Evolutionary conservation across 2,888 invertebrate species (phyloP), one percentile per base, ranked within the genome.

Genomic region (Temnothorax unifasciatus): DNA sequence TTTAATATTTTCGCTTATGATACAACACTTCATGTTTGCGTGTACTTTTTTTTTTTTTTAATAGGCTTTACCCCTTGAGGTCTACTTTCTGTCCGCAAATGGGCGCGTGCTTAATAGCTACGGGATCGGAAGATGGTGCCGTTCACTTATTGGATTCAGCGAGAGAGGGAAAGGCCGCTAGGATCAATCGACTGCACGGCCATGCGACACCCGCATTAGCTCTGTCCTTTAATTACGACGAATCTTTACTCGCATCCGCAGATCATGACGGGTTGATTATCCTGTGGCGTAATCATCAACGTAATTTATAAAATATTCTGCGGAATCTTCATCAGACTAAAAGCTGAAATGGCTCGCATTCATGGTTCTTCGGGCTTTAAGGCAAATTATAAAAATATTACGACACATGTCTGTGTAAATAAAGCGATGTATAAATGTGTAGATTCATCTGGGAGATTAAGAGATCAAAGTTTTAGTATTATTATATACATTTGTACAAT

Each of bases 151-250:
- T 95, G n/a, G 94, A 95, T 85, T 92, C 93, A n/a, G 87, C 93
- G 29, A 93, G 95, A 83, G 95, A 96, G 85, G 95, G 94, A 21
- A 95, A 94, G 84, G 93, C 94, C 47, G 94, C 94, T 34, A 95
- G 96, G 91, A 96, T 97, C 18, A 96, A 96, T 94, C 96, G 96
- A 92, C 95, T 97, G 18, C 96, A 96, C 95, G 97, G 98, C 9
- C 98, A 98, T 95, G 97, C 98, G 1, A 96, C 97, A n/a, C 97
- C 98, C 0, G 97, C 98, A 76, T 95, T 98, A 29, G 97, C 98
- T 76, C 97, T 98, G 44, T 97, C 97, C 90, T 98, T 98, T 95
- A 98, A 98, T 95, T 98, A 98, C 95, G 98, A 98, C 95, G 98
- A 98, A 95, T 97, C 97, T 92, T 95, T 98, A 89, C 95, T 98